Conservation (phyloP, 2,888 invertebrate species). For the Malacosoma neustria region DNA sequence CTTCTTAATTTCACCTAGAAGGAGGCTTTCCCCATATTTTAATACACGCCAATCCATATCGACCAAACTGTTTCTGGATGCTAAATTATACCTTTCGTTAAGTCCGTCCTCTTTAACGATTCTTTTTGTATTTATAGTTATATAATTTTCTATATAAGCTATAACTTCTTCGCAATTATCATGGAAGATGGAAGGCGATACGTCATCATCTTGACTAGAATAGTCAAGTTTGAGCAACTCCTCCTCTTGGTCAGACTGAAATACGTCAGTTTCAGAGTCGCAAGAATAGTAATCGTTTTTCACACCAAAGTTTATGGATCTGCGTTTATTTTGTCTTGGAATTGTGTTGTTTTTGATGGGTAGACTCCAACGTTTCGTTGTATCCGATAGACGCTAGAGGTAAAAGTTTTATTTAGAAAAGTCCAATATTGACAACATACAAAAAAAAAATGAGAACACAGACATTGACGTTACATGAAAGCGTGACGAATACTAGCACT, state of each 20-base stretch:
- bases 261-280: slow-evolving; percentile 84
- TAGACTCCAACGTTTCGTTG: slow-evolving; percentile 63
- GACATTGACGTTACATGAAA: slow-evolving; percentile 7
- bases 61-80: slow-evolving; percentile 50
- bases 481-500: too few relatives aligned
- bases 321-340: slow-evolving; percentile 36
- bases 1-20: slow-evolving; percentile 59
- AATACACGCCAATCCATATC: slow-evolving; percentile 68
- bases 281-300: slow-evolving; percentile 49
- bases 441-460: slow-evolving; percentile 15
- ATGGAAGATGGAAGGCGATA: slow-evolving; percentile 59
- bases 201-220: slow-evolving; percentile 77
- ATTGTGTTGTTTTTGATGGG: slow-evolving; percentile 48
- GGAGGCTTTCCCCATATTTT: slow-evolving; percentile 64
- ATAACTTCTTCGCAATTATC: slow-evolving; percentile 62
- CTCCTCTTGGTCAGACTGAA: slow-evolving; percentile 86
- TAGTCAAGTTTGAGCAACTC: slow-evolving; percentile 84
- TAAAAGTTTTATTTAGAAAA: slow-evolving; percentile 26
- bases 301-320: slow-evolving; percentile 32
- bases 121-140: slow-evolving; percentile 32
- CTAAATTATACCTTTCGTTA: slow-evolving; percentile 52
- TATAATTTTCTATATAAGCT: slow-evolving; percentile 49
- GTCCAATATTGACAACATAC: slow-evolving; percentile 47
- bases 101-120: slow-evolving; percentile 37
- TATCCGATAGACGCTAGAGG: slow-evolving; percentile 56